Conservation (phyloP, 2,797 vertebrate species). For the Peromyscus eremicus region DNA sequence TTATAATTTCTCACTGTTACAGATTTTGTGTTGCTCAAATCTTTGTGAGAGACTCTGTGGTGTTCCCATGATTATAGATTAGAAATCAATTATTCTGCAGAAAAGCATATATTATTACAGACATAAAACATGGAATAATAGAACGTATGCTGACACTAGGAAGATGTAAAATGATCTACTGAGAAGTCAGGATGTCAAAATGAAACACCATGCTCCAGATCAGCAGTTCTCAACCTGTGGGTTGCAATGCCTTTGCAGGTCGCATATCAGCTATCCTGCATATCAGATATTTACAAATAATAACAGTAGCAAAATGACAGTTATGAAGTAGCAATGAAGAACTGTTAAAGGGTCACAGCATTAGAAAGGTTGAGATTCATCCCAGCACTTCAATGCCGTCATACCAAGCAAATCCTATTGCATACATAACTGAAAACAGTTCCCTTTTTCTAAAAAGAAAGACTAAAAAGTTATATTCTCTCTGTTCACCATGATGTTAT, state of each 20-base stretch:
- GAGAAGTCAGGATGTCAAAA: constrained; percentile 4
- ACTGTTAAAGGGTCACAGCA: too few relatives aligned
- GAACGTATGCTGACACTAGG: background rate
- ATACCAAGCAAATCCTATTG: background rate
- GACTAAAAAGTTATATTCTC: background rate
- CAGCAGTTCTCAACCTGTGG: background rate
- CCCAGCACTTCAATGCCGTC: background rate
- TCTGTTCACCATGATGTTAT: background rate
- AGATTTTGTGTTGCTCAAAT: background rate
- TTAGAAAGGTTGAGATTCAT: background rate
- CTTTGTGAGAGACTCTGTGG: background rate
- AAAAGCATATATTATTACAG: background rate
- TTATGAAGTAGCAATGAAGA: background rate
- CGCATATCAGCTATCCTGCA: too few relatives aligned
- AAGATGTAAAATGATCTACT: background rate
- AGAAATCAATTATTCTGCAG: background rate
- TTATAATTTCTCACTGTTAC: background rate
- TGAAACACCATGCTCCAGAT: background rate
- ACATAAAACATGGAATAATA: background rate
- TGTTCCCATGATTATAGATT: constrained; percentile 5
- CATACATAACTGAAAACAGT: background rate
- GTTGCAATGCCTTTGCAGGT: background rate
- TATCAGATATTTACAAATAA: background rate
- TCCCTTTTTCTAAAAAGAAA: constrained; percentile 23
- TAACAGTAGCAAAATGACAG: background rate